These are phyloP conservation scores for Coenonympha glycerion DNA, from an alignment of 2,888 invertebrate species.

Conservation along the genomic window DNA sequence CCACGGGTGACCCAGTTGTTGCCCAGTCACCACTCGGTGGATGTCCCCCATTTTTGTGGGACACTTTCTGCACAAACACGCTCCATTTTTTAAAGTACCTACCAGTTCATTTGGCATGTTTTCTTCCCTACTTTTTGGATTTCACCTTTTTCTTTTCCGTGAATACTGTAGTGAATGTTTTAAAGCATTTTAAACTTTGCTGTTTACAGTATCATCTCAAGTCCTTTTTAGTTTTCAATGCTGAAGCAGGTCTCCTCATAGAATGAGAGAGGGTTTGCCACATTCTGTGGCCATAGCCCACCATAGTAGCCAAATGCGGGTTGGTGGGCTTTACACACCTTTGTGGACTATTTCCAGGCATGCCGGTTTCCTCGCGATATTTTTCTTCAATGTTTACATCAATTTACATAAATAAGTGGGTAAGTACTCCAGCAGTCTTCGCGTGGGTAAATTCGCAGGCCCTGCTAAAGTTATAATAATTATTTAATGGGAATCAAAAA, in stretches of 20 bases:
- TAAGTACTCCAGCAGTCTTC: too few relatives aligned
- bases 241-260: too few relatives aligned
- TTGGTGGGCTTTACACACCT: too few relatives aligned
- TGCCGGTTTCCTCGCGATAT: too few relatives aligned
- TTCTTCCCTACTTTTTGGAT: constrained; percentile 20
- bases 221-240: neutral
- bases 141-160: constrained; percentile 6
- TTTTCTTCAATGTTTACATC: too few relatives aligned
- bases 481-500: neutral
- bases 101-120: constrained; percentile 19
- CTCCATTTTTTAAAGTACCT: constrained; percentile 33
- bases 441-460: too few relatives aligned
- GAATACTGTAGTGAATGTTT: neutral
- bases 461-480: neutral
- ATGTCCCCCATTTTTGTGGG: constrained; percentile 38
- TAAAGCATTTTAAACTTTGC: too few relatives aligned
- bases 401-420: too few relatives aligned
- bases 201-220: constrained; percentile 15
- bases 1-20: constrained; percentile 39
- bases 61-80: constrained; percentile 45
- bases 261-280: too few relatives aligned
- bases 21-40: constrained; percentile 28
- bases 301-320: too few relatives aligned
- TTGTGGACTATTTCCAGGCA: too few relatives aligned
- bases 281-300: too few relatives aligned